These are phyloP conservation scores for Hypercompe scribonia DNA, from an alignment of 2,888 invertebrate species.

Conservation along the genomic window DNA sequence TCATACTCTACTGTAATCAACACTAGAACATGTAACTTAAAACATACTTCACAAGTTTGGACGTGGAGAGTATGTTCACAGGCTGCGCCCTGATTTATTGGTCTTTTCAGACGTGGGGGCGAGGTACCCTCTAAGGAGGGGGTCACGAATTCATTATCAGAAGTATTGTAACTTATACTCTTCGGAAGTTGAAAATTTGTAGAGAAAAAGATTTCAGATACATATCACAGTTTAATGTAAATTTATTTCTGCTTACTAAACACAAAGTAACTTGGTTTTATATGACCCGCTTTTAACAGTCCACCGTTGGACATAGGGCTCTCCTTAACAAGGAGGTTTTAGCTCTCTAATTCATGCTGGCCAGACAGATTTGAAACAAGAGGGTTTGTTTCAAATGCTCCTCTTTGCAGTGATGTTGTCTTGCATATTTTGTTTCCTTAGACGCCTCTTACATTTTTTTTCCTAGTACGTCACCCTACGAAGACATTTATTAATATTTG, in stretches of 20 bases:
- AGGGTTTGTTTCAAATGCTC: too few species aligned
- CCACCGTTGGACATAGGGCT: too few species aligned
- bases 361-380: too few species aligned
- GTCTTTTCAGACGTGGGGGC: constrained; percentile 28
- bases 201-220: background rate
- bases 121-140: constrained; percentile 1
- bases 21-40: constrained; percentile 46
- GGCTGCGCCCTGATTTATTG: constrained; percentile 62
- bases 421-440: too few species aligned
- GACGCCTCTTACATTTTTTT: too few species aligned
- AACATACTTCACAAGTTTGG: constrained; percentile 61
- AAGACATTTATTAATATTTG: too few species aligned
- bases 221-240: background rate
- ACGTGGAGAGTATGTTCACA: constrained; percentile 55
- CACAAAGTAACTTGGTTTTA: too few species aligned
- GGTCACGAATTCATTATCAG: constrained; percentile 12
- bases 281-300: too few species aligned
- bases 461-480: too few species aligned
- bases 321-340: too few species aligned
- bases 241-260: background rate
- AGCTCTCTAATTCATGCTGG: too few species aligned
- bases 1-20: constrained; percentile 35
- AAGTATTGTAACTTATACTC: constrained; percentile 10
- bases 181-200: background rate
- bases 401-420: too few species aligned